These are phyloP conservation scores for Boloria euphrosyne DNA, from an alignment of 2,888 invertebrate species.

Conservation along the genomic window DNA sequence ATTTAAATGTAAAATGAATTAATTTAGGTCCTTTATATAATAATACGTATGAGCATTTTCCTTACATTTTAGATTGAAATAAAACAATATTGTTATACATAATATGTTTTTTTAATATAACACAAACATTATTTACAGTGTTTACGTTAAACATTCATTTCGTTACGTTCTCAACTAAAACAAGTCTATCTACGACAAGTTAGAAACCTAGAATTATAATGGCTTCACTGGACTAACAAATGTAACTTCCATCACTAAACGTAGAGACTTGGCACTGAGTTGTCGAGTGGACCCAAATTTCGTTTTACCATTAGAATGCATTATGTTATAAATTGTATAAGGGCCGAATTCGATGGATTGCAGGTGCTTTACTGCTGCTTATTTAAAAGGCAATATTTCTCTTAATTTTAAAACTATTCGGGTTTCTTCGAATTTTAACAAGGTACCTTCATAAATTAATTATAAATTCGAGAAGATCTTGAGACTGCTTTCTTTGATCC, in stretches of 20 bases:
- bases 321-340: too few species aligned
- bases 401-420: too few species aligned
- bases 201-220: constrained; percentile 40
- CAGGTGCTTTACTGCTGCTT: too few species aligned
- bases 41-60: background rate
- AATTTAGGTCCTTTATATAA: background rate
- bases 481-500: too few species aligned
- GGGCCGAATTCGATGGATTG: too few species aligned
- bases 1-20: background rate
- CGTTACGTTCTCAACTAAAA: constrained; percentile 29
- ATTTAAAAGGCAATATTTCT: too few species aligned
- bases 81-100: constrained; percentile 44
- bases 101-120: constrained; percentile 67
- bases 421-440: too few species aligned
- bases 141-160: constrained; percentile 31
- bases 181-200: constrained; percentile 32
- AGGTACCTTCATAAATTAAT: too few species aligned
- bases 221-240: constrained; percentile 55
- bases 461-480: too few species aligned
- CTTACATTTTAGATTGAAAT: constrained; percentile 31
- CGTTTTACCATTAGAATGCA: background rate
- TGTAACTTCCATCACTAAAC: constrained; percentile 37
- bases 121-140: constrained; percentile 72
- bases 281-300: constrained; percentile 45
- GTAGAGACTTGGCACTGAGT: constrained; percentile 58